Base-by-base conservation (phyloP, 1,140 invertebrate genomes). In the Phortica variegata region DNA sequence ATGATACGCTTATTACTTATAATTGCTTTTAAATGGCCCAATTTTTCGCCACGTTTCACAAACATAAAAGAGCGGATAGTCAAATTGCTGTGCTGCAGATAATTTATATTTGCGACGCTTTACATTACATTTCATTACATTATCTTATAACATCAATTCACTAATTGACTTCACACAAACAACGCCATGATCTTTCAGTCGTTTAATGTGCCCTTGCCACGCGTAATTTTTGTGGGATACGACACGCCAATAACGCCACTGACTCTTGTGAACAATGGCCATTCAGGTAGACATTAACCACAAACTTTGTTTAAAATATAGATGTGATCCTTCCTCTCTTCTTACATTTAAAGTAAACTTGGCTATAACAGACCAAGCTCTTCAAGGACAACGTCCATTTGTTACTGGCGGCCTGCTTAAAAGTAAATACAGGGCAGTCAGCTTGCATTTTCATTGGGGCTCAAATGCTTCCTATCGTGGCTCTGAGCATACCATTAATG, bases 401-500 rank as follows among this genome's bases (percentile, higher is more conserved):
- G 81, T 87, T 48, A 84, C 83, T 47, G 84, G 84, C 0, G 84
- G 79, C 2, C 65, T 79, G 3, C 58, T 87, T 0, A 78, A 81
- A 49, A 76, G 78, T 47, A 73, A 81, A 45, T 87, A 83, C 52
- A 79, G 82, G 55, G 77, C 85, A 16, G 82, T 84, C 54, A 79
- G 80, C 3, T 69, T 87, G 1, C 85, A 87, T 59, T 87, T 87
- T 65, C 84, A 87, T 60, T 87, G 85, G 85, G 85, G 85, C 16
- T 65, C 65, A 3, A 38, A n/a, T n/a, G n/a, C 44, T 1, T 6
- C 2, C 0, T 43, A 43, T 1, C 51, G 55, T 0, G 71, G 71
- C 16, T 53, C 71, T 2, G 71, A 74, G 23, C 71, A 74, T 40
- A 10, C 42, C 5, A 60, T 74, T 10, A 58, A 61, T 13, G 37